Evolutionary conservation across 2,888 invertebrate species (phyloP), one percentile per base, ranked within the genome.

Genomic region (Sesia bembeciformis): DNA sequence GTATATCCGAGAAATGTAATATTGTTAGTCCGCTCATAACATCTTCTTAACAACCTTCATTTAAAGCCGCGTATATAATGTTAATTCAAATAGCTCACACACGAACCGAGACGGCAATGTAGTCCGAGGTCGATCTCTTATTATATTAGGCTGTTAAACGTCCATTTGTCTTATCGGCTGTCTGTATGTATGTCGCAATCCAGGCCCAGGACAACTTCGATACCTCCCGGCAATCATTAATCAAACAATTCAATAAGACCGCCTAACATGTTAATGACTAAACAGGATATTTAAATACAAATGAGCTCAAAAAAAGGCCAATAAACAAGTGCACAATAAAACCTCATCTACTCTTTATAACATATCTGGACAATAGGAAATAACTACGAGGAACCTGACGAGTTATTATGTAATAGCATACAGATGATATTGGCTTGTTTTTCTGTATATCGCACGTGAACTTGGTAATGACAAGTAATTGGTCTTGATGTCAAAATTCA

Each of bases 11-110:
- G 23, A 23, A 23, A 23, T 23, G 23, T 23, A 23, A 23, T 23
- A 23, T 23, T 23, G 23, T 7, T 6, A 42, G 42, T 53, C 54
- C 56, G 62, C 58, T 58, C 58, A 57, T 58, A 56, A 58, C 61
- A 62, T 68, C 66, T 66, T 65, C 62, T 52, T 55, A 60, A 50
- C 60, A 70, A 64, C 76, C 76, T 75, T 71, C 68, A 54, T 54
- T 39, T 8, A 50, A 50, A 50, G 50, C 50, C 23, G 23, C 50
- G 39, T 5, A 52, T 52, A 8, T 67, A 66, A 59, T 61, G 62
- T 63, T 65, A 60, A 70, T 68, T 70, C 70, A 70, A 78, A 77
- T 76, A 75, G 77, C 74, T 74, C 63, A 72, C 62, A 79, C 80
- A 79, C 76, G 81, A 76, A 61, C 68, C 60, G 59, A 70, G 68